These are phyloP conservation scores for Podarcis muralis DNA, from an alignment of 2,113 vertebrate species.

Conservation along the genomic window DNA sequence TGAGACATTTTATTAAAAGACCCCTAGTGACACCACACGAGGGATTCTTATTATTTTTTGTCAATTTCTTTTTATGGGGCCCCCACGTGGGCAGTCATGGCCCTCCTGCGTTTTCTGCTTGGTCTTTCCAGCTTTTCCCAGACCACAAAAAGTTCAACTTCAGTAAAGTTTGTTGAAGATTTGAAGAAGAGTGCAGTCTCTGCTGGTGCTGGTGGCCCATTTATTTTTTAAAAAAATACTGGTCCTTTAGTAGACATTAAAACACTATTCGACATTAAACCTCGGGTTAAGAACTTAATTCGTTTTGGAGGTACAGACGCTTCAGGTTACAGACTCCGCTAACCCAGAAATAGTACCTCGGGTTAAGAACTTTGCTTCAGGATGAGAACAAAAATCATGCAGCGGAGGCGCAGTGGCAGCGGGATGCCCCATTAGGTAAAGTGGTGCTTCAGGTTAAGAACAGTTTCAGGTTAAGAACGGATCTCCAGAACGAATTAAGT, in stretches of 20 bases:
- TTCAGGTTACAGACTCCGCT: too few relatives aligned
- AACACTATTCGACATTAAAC: not conserved
- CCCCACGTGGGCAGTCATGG: not conserved
- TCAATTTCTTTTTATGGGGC: not conserved
- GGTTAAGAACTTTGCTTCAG: too few relatives aligned
- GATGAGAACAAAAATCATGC: too few relatives aligned
- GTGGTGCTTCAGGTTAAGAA: too few relatives aligned
- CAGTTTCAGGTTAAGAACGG: too few relatives aligned
- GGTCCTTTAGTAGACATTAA: not conserved
- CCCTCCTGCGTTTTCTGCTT: not conserved
- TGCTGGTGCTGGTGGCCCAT: not conserved
- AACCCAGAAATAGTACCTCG: too few relatives aligned
- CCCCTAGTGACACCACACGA: not conserved
- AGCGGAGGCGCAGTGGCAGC: too few relatives aligned
- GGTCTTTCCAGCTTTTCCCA: not conserved
- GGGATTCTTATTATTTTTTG: not conserved
- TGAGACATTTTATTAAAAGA: not conserved
- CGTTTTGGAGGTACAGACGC: too few relatives aligned
- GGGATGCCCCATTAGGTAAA: too few relatives aligned
- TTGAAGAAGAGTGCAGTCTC: not conserved
- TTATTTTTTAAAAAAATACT: not conserved
- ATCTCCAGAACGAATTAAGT: too few relatives aligned
- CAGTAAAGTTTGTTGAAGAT: not conserved
- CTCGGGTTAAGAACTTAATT: too few relatives aligned
- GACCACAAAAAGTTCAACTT: not conserved